A percentile compares a stretch with the other conserved stretches of the same genome.
These are phyloP conservation scores for Limnephilus lunatus DNA, from an alignment of 2,888 invertebrate species.

Conservation along the genomic window DNA sequence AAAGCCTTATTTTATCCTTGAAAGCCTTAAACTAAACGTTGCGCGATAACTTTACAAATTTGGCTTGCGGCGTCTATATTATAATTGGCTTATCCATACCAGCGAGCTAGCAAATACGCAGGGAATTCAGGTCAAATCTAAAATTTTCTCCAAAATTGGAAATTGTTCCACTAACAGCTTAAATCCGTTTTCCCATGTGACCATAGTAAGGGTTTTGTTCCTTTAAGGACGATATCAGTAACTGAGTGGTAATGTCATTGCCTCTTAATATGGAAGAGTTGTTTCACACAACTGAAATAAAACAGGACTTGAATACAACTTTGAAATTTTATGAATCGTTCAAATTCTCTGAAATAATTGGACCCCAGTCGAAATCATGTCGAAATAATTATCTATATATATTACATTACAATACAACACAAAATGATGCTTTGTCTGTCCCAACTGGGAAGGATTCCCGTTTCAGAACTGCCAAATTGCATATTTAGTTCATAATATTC, in stretches of 20 bases:
- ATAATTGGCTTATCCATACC: background rate
- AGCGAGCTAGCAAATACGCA: background rate
- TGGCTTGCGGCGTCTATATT: background rate
- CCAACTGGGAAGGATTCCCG: too few species aligned
- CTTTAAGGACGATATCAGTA: background rate
- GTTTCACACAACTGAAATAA: too few species aligned
- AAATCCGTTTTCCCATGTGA: background rate
- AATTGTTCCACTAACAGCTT: background rate
- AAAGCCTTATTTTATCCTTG: conserved; percentile 31
- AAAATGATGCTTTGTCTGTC: too few species aligned
- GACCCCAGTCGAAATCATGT: too few species aligned
- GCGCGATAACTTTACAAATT: conserved; percentile 34
- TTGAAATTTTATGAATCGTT: too few species aligned
- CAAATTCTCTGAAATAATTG: too few species aligned
- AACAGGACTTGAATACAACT: too few species aligned
- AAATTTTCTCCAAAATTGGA: background rate
- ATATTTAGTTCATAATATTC: too few species aligned
- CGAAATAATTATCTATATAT: too few species aligned
- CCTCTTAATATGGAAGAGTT: background rate
- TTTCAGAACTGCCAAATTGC: too few species aligned
- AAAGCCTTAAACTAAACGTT: conserved; percentile 22
- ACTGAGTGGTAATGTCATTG: background rate
- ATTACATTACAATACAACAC: too few species aligned
- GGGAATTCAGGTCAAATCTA: background rate
- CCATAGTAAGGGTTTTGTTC: background rate